These are phyloP conservation scores for Encarsia formosa DNA, from an alignment of 2,888 invertebrate genomes.

Conservation along the genomic window DNA sequence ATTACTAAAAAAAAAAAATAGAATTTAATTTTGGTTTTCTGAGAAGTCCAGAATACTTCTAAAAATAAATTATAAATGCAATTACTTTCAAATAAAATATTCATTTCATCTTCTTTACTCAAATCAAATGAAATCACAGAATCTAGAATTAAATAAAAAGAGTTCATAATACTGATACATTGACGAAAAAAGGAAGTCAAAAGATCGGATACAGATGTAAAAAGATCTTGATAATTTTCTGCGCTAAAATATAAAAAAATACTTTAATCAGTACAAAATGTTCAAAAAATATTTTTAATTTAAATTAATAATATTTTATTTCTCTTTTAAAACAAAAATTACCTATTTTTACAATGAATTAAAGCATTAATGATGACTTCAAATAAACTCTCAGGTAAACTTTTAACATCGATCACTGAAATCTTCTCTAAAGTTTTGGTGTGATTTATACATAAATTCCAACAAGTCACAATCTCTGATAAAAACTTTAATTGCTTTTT, in stretches of 20 bases:
- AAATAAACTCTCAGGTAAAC: slow-evolving; percentile 34
- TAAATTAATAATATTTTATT: too few relatives aligned
- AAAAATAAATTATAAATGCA: slow-evolving; percentile 1
- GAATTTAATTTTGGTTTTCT: background rate
- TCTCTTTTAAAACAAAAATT: too few relatives aligned
- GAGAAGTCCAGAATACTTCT: background rate
- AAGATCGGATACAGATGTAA: slow-evolving; percentile 31
- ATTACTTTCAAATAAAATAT: slow-evolving; percentile 36
- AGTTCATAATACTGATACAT: slow-evolving; percentile 34
- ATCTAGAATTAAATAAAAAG: slow-evolving; percentile 38
- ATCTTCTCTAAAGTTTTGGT: slow-evolving; percentile 32
- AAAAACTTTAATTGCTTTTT: slow-evolving; percentile 17
- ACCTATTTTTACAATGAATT: slow-evolving; percentile 42
- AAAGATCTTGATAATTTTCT: slow-evolving; percentile 32
- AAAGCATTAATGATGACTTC: slow-evolving; percentile 33
- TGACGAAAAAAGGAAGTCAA: slow-evolving; percentile 39
- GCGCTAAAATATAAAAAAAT: too few relatives aligned
- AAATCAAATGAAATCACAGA: slow-evolving; percentile 34
- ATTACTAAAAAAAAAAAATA: slow-evolving; percentile 30
- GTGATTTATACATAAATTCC: slow-evolving; percentile 37
- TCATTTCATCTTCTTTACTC: slow-evolving; percentile 33
- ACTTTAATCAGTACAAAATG: too few relatives aligned
- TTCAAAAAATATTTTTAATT: too few relatives aligned
- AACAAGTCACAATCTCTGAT: slow-evolving; percentile 32
- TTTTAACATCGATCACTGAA: slow-evolving; percentile 29